These are phyloP conservation scores for Galerucella pusilla DNA, from an alignment of 2,888 invertebrate genomes.

Conservation along the genomic window DNA sequence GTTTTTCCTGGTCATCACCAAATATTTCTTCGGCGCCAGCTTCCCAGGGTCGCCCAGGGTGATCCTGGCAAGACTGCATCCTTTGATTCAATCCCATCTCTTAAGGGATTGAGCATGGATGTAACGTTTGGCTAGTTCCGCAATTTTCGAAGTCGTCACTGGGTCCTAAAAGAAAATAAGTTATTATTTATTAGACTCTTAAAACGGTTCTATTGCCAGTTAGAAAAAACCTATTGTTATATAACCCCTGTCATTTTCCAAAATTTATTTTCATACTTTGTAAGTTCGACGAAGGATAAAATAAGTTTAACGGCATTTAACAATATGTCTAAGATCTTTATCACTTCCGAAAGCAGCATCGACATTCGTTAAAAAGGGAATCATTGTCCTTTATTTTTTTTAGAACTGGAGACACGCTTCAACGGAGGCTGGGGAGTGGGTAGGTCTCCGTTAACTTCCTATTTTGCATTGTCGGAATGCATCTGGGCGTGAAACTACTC, in stretches of 20 bases:
- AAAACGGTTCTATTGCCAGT: no score
- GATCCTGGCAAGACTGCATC: no score
- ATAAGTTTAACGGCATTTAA: neutral
- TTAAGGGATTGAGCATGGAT: no score
- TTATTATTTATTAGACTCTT: no score
- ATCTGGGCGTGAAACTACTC: slow-evolving; percentile 45
- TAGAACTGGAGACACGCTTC: slow-evolving; percentile 43
- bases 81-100: no score
- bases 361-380: neutral
- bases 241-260: neutral
- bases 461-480: slow-evolving; percentile 48
- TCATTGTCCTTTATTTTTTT: slow-evolving; percentile 30
- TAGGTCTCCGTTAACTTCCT: slow-evolving; percentile 45
- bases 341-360: neutral
- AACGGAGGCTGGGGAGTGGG: slow-evolving; percentile 41
- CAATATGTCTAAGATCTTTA: neutral
- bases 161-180: no score
- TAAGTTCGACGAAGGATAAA: neutral
- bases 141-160: no score
- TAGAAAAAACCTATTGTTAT: neutral
- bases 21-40: no score
- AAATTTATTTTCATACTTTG: neutral
- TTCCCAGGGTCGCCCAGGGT: no score
- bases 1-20: no score
- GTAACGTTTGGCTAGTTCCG: no score